Evolutionary conservation across 2,888 invertebrate genomes (phyloP).

Genomic region (Polyommatus icarus): DNA sequence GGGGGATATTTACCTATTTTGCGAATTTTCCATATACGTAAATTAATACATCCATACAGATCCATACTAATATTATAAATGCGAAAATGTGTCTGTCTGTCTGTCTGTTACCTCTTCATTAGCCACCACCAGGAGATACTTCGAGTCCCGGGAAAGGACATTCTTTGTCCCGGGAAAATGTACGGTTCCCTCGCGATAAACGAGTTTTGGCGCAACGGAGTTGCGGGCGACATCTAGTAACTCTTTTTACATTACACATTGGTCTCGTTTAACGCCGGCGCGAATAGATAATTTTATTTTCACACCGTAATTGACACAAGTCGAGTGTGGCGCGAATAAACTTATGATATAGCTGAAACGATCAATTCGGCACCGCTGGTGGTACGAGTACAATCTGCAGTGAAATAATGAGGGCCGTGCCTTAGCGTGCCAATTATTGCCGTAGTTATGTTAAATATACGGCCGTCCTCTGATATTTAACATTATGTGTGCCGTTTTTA

Average conservation of each 20-base stretch:
- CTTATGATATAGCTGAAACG: conserved; percentile 76
- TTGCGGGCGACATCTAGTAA: too few species aligned
- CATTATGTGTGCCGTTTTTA: conserved; percentile 65
- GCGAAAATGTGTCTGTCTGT: too few species aligned
- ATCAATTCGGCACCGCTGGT: conserved; percentile 77
- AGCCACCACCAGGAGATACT: too few species aligned
- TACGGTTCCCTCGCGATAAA: too few species aligned
- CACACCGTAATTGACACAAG: conserved; percentile 72
- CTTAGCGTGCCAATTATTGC: conserved; percentile 78
- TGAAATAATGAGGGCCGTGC: conserved; percentile 69
- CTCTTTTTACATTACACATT: conserved; percentile 47
- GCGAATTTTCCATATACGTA: neutral
- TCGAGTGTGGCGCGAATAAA: conserved; percentile 61
- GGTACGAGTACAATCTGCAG: conserved; percentile 75
- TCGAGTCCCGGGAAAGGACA: too few species aligned
- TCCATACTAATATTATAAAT: too few species aligned
- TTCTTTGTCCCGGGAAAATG: too few species aligned
- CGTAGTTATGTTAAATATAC: conserved; percentile 79
- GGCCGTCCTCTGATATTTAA: conserved; percentile 70
- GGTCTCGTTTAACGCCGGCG: conserved; percentile 50
- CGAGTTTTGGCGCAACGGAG: too few species aligned
- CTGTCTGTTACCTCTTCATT: too few species aligned
- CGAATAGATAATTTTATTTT: conserved; percentile 71
- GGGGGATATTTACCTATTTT: too few species aligned
- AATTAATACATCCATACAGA: neutral